Conservation (phyloP, 2,888 invertebrate species). For the Torymus texanus region DNA sequence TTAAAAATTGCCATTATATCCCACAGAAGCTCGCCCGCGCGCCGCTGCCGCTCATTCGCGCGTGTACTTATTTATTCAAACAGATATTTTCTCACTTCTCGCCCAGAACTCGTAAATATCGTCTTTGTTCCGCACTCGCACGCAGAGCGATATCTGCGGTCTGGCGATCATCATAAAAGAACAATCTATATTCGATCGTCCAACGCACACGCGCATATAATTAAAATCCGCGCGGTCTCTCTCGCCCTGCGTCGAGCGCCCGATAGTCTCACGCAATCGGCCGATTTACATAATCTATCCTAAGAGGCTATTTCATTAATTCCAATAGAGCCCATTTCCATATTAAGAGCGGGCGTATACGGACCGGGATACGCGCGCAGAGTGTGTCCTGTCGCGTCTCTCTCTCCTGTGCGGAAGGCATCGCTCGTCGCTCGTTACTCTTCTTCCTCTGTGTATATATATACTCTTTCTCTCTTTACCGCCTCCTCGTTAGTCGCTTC, state of each 20-base stretch:
- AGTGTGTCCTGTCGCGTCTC: no score
- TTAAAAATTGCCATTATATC: slow-evolving; percentile 28
- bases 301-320: slow-evolving; percentile 55
- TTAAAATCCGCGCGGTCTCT: slow-evolving; percentile 10
- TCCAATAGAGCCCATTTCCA: slow-evolving; percentile 48
- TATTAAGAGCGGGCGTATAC: slow-evolving; percentile 24
- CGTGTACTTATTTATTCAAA: slow-evolving; percentile 29
- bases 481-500: neutral
- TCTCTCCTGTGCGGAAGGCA: neutral
- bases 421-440: slow-evolving; percentile 29
- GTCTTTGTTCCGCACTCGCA: slow-evolving; percentile 26
- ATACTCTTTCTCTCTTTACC: no score
- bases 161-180: slow-evolving; percentile 39
- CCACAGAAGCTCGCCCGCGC: neutral
- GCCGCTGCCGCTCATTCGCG: no score
- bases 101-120: slow-evolving; percentile 43
- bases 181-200: slow-evolving; percentile 48
- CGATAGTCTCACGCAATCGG: slow-evolving; percentile 26
- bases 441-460: neutral
- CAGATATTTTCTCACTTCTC: slow-evolving; percentile 46
- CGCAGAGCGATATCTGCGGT: neutral
- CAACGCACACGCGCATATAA: slow-evolving; percentile 36
- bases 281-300: slow-evolving; percentile 53
- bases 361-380: no score
- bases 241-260: neutral